Evolutionary conservation across 2,113 vertebrate species (phyloP).

Genomic region (Miniopterus natalensis): DNA sequence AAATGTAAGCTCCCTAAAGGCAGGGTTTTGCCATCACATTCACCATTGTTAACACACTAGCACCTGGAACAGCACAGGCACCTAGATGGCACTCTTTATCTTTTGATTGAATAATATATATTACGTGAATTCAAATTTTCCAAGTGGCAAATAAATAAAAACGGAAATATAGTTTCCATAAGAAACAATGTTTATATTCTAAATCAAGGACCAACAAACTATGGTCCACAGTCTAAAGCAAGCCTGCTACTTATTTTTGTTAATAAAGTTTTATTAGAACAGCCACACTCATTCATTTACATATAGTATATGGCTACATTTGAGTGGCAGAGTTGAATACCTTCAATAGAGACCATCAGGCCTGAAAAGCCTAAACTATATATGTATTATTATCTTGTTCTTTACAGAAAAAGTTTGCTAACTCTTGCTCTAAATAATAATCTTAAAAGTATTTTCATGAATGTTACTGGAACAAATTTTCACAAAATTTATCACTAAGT

Average conservation of each 20-base stretch:
- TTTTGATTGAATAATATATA: conserved; percentile 44
- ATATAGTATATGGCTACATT: background rate
- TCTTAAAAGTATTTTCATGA: conserved; percentile 22
- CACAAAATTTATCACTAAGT: background rate
- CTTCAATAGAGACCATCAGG: background rate
- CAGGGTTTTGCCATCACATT: background rate
- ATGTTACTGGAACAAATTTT: background rate
- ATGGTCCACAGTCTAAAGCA: background rate
- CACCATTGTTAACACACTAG: background rate
- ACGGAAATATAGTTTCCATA: background rate
- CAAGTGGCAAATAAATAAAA: conserved; percentile 22
- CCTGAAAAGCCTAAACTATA: background rate
- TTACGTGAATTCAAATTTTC: conserved; percentile 45
- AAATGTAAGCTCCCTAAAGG: background rate
- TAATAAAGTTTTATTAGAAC: background rate
- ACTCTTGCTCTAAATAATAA: background rate
- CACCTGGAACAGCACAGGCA: background rate
- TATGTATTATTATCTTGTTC: background rate
- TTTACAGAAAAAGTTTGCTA: background rate
- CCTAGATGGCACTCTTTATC: background rate
- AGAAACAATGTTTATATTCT: conserved; percentile 11
- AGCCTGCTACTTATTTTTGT: background rate
- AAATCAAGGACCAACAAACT: conserved; percentile 7
- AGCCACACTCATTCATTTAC: background rate
- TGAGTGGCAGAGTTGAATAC: background rate